These are phyloP conservation scores for Metopia argyrocephala DNA, from an alignment of 2,888 invertebrate genomes.

Conservation along the genomic window DNA sequence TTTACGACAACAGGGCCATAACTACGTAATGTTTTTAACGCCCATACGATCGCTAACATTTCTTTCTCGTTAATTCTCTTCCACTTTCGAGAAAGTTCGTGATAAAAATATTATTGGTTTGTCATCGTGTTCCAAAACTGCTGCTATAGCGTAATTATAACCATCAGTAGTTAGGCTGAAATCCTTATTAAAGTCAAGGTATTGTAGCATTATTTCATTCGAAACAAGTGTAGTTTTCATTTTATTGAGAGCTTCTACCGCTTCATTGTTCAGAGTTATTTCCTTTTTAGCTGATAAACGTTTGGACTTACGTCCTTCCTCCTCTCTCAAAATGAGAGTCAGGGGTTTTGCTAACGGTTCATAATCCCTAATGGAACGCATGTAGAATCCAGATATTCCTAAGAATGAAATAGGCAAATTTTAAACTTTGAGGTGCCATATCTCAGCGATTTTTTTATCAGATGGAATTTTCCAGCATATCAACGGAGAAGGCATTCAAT, in stretches of 20 bases:
- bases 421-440: no score
- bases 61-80: conserved; percentile 9
- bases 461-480: no score
- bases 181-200: background rate
- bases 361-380: conserved; percentile 29
- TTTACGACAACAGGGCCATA: background rate
- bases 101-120: conserved; percentile 18
- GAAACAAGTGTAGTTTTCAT: conserved; percentile 13
- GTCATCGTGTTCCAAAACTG: background rate
- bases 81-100: background rate
- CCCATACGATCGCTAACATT: conserved; percentile 39
- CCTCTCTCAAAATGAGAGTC: conserved; percentile 37
- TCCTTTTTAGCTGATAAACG: conserved; percentile 11
- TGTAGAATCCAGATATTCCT: conserved; percentile 47
- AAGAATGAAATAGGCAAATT: conserved; percentile 57
- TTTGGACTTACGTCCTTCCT: conserved; percentile 46
- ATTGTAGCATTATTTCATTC: background rate
- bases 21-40: conserved; percentile 5
- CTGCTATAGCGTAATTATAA: background rate
- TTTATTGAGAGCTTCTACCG: conserved; percentile 14
- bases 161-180: background rate
- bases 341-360: conserved; percentile 45
- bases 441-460: no score
- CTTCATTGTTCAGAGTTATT: background rate
- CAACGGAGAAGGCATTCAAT: no score